Percentiles rank a stretch among this genome's conserved stretches.
phyloP scores from a whole-genome alignment of 2,888 invertebrate genomes.

The Sinohyriopsis cumingii region DNA sequence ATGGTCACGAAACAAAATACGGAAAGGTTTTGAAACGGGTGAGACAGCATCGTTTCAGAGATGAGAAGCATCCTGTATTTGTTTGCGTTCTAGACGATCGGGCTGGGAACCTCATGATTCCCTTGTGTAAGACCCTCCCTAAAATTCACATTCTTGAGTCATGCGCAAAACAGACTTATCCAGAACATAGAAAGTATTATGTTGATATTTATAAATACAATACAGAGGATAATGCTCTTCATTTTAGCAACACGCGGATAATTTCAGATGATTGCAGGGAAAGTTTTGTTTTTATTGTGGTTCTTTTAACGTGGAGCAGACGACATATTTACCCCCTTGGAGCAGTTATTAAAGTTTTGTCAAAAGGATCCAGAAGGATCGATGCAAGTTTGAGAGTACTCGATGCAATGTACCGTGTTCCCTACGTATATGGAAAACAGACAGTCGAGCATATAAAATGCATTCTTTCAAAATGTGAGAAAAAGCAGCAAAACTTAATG shows the following conservation, averaged over 20 bases:
- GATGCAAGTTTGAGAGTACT: slow-evolving; percentile 16
- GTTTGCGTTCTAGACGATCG: slow-evolving; percentile 41
- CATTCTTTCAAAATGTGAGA: background rate
- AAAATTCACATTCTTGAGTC: slow-evolving; percentile 25
- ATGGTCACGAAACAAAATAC: slow-evolving; percentile 9
- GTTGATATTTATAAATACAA: slow-evolving; percentile 23
- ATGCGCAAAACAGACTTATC: slow-evolving; percentile 5
- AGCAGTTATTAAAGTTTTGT: slow-evolving; percentile 15
- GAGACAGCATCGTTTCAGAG: slow-evolving; percentile 12
- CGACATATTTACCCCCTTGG: slow-evolving; percentile 21
- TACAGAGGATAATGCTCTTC: slow-evolving; percentile 1
- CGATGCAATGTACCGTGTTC: slow-evolving; percentile 23
- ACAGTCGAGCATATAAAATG: slow-evolving; percentile 9
- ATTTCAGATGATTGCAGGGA: slow-evolving; percentile 12
- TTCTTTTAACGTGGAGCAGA: slow-evolving; percentile 20
- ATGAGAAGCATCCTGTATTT: slow-evolving; percentile 38
- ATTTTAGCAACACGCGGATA: background rate
- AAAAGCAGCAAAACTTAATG: background rate
- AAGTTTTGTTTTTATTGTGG: slow-evolving; percentile 18
- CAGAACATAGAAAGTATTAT: slow-evolving; percentile 17
- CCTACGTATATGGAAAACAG: slow-evolving; percentile 14
- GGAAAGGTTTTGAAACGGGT: slow-evolving; percentile 17
- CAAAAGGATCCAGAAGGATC: slow-evolving; percentile 4
- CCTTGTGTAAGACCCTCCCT: slow-evolving; percentile 39
- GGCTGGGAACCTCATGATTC: slow-evolving; percentile 36